A percentile compares a stretch with the other conserved stretches of the same genome.
Evolutionary conservation across 1,140 invertebrate genomes (phyloP).

Genomic region (Ceratina australensis): DNA sequence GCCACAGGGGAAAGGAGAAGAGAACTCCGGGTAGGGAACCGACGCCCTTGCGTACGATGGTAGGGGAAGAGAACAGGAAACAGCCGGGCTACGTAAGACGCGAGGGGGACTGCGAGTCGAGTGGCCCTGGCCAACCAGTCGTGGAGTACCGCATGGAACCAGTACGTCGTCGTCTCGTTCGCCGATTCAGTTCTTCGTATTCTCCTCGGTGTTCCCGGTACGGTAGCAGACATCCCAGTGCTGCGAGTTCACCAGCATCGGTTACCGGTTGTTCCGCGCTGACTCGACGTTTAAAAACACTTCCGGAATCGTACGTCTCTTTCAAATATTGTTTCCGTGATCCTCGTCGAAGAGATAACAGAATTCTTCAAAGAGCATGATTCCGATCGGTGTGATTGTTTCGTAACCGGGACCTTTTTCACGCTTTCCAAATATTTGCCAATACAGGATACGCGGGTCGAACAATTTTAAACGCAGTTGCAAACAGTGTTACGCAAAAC

Average conservation of each 20-base stretch:
- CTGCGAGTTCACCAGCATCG: too few species aligned
- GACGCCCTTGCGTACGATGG: conserved; percentile 19
- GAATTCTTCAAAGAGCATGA: too few species aligned
- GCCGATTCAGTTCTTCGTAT: neutral
- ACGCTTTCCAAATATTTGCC: neutral
- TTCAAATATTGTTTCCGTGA: too few species aligned
- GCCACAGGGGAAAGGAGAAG: conserved; percentile 40
- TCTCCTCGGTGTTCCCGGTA: neutral
- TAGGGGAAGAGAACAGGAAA: conserved; percentile 61
- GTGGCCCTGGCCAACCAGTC: conserved; percentile 52
- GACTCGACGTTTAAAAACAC: too few species aligned
- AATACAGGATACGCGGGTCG: neutral
- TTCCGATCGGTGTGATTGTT: neutral
- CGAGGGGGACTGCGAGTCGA: conserved; percentile 53
- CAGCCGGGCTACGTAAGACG: conserved; percentile 64
- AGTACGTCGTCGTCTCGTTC: neutral
- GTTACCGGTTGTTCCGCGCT: too few species aligned
- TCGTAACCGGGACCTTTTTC: neutral
- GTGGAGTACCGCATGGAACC: conserved; percentile 58
- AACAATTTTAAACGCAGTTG: too few species aligned
- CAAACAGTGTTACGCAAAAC: neutral
- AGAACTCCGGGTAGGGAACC: conserved; percentile 37
- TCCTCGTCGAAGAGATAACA: neutral
- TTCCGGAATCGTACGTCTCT: too few species aligned
- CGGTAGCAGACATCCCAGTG: neutral